Percentiles rank a stretch among this genome's conserved stretches.
These are phyloP conservation scores for Thymelicus lineola DNA, from an alignment of 2,888 invertebrate genomes.

Conservation along the genomic window DNA sequence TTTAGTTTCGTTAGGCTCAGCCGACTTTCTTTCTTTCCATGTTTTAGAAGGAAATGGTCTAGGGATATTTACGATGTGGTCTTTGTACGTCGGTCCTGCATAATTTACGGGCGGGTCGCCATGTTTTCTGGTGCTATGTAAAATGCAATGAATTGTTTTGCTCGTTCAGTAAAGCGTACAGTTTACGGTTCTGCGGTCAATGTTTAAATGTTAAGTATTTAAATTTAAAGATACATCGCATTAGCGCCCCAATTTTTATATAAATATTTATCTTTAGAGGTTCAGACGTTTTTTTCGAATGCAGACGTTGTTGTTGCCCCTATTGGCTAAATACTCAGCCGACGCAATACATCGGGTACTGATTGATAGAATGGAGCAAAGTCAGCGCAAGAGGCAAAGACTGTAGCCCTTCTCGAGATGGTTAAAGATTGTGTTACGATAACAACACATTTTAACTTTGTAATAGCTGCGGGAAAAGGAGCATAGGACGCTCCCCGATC, in stretches of 20 bases:
- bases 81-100: constrained; percentile 45
- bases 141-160: constrained; percentile 44
- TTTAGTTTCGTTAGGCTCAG: constrained; percentile 46
- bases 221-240: constrained; percentile 23
- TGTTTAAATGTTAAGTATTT: constrained; percentile 30
- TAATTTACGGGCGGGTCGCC: constrained; percentile 48
- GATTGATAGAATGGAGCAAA: no score
- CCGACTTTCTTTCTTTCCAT: constrained; percentile 39
- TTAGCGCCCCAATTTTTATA: background rate
- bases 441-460: no score
- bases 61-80: constrained; percentile 49
- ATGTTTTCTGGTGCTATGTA: constrained; percentile 44
- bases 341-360: no score
- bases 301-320: no score
- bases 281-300: no score
- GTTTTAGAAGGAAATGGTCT: constrained; percentile 44
- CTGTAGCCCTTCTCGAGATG: no score
- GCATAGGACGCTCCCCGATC: no score
- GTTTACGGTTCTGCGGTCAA: constrained; percentile 24
- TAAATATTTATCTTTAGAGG: no score
- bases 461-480: no score
- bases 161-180: constrained; percentile 31
- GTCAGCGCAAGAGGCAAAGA: no score
- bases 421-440: no score
- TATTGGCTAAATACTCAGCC: no score